Evolutionary conservation across 2,888 invertebrate genomes (phyloP).

Genomic region (Parthenolecanium corni): DNA sequence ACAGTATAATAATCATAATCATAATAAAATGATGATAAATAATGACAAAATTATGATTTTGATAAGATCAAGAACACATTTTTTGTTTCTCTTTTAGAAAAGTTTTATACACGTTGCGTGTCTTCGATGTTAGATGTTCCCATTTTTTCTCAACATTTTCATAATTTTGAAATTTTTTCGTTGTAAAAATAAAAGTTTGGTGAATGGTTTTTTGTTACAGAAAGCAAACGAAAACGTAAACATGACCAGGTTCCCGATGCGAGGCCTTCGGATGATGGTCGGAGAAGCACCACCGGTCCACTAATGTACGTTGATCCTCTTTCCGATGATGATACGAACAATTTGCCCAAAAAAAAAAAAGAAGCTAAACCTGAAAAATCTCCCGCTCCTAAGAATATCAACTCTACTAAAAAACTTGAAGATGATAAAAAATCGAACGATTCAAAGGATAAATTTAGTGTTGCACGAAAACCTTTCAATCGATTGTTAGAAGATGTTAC

Average conservation of each 20-base stretch:
- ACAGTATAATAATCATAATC: too few species aligned
- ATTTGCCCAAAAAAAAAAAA: not conserved
- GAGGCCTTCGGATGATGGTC: not conserved
- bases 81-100: too few species aligned
- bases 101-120: too few species aligned
- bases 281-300: constrained; percentile 9
- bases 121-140: too few species aligned
- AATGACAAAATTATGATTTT: too few species aligned
- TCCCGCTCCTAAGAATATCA: not conserved
- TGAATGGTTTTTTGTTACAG: not conserved
- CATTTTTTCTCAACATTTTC: too few species aligned
- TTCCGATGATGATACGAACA: not conserved
- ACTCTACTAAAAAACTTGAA: not conserved
- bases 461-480: constrained; percentile 43
- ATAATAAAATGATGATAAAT: too few species aligned
- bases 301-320: constrained; percentile 6
- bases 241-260: not conserved
- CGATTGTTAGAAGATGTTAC: constrained; percentile 53
- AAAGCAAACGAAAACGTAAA: constrained; percentile 5
- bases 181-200: too few species aligned
- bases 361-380: not conserved
- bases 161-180: too few species aligned
- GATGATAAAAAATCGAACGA: not conserved
- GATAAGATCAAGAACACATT: too few species aligned
- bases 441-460: not conserved